Percentiles rank a stretch among this genome's conserved stretches.
Evolutionary conservation across 2,113 vertebrate species (phyloP).

Genomic region (Tapirus terrestris): DNA sequence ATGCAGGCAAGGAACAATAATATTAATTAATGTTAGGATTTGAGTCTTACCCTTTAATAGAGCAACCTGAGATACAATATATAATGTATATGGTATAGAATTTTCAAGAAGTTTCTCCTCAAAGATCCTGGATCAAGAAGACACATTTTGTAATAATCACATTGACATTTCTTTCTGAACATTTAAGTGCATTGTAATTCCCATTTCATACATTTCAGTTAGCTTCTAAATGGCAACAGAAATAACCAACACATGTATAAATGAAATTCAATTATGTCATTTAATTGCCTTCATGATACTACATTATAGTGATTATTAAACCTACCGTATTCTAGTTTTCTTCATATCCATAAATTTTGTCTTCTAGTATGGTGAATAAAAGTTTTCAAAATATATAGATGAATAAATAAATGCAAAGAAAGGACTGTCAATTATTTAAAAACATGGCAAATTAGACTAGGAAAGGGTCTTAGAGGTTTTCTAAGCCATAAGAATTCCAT

Average conservation of each 20-base stretch:
- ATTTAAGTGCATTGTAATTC: not conserved
- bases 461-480: not conserved
- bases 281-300: not conserved
- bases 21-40: not conserved
- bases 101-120: not conserved
- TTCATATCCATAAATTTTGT: conserved; percentile 16
- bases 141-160: not conserved
- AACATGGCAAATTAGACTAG: not conserved
- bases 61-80: not conserved
- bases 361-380: not conserved
- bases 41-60: not conserved
- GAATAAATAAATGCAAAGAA: not conserved
- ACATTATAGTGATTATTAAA: not conserved
- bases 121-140: not conserved
- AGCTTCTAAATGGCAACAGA: not conserved
- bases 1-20: not conserved
- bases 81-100: not conserved
- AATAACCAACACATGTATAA: conserved; percentile 11
- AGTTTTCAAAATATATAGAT: not conserved
- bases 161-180: not conserved
- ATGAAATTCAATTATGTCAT: not conserved
- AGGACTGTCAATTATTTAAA: not conserved
- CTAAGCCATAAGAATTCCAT: not conserved
- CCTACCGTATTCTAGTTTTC: not conserved
- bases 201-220: not conserved